Percentiles rank a stretch among this genome's conserved stretches.
These are phyloP conservation scores for Pseudocheirus occidentalis DNA, from an alignment of 2,797 vertebrate species.

Conservation along the genomic window DNA sequence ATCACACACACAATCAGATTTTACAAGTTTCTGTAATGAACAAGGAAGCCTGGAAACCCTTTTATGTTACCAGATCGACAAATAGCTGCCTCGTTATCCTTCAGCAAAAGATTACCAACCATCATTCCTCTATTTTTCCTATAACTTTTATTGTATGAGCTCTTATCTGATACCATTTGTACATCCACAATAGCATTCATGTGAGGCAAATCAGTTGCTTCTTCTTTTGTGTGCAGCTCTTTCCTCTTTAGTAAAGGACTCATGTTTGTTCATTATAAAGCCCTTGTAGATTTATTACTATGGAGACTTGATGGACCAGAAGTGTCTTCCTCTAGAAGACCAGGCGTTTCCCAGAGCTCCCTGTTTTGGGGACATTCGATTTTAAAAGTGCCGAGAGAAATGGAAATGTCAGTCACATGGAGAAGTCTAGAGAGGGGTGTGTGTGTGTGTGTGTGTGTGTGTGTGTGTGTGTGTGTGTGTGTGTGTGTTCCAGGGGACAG, in stretches of 20 bases:
- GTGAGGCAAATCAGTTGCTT: not conserved
- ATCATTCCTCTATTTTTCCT: not conserved
- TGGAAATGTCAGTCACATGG: not conserved
- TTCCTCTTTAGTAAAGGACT: not conserved
- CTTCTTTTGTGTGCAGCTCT: not conserved
- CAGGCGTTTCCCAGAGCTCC: not conserved
- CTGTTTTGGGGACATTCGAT: not conserved
- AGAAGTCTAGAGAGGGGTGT: not conserved
- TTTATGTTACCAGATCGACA: not conserved
- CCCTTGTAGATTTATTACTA: not conserved
- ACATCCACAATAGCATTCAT: not conserved
- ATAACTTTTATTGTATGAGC: not conserved
- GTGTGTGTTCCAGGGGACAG: not conserved
- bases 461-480: not conserved
- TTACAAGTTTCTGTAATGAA: not conserved
- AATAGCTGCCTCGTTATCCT: not conserved
- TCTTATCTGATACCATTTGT: not conserved
- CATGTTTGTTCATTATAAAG: not conserved
- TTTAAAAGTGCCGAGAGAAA: not conserved
- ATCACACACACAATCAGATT: not conserved
- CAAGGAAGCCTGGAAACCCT: not conserved
- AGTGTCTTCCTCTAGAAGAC: not conserved
- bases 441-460: no score
- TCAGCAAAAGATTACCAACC: not conserved
- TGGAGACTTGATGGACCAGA: not conserved